Evolutionary conservation across 1,140 invertebrate species (phyloP), one percentile per base, ranked within the genome.

Genomic region (Ceratoteleas bidentatus): DNA sequence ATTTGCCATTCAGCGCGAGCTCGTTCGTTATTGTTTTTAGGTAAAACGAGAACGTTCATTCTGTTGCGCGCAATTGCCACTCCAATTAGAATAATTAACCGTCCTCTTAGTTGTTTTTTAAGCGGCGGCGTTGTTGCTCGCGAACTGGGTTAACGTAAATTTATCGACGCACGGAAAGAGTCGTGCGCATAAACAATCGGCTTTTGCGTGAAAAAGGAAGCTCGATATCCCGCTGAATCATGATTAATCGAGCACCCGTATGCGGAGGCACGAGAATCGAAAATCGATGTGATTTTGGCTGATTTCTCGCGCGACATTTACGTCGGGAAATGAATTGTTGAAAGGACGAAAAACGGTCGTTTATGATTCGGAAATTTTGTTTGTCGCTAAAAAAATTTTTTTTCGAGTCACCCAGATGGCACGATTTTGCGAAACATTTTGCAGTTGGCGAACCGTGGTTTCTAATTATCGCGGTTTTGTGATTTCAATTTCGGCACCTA

Each of bases 111-210:
- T 65, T 40, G 14, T 32, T 34, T 65, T 65, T 45, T 43, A 45
- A 58, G 6, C 36, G 32, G 6, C n/a, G 6, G 0, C 13, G 50
- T 43, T 54, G 34, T 9, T 45, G 14, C 16, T 33, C 38, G 15
- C 32, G 34, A 47, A 69, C 53, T 60, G 13, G 68, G 36, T 70
- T 53, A 70, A 61, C 36, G 47, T 0, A 61, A 70, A 70, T 70
- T 70, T 61, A 70, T 70, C 10, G 57, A 8, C 33, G 10, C 14
- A 14, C 8, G 24, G 8, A 53, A 60, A 70, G 58, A 43, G 33
- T 61, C 36, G 9, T 38, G 9, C 38, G 57, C 15, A 61, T 43
- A 60, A 58, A 69, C 45, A 70, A 61, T 53, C 8, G 16, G 45
- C 32, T 53, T 47, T 61, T 61, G 32, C 40, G 34, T 4, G 13